Evolutionary conservation across 2,797 vertebrate genomes (phyloP).

Genomic region (Aplochiton taeniatus): DNA sequence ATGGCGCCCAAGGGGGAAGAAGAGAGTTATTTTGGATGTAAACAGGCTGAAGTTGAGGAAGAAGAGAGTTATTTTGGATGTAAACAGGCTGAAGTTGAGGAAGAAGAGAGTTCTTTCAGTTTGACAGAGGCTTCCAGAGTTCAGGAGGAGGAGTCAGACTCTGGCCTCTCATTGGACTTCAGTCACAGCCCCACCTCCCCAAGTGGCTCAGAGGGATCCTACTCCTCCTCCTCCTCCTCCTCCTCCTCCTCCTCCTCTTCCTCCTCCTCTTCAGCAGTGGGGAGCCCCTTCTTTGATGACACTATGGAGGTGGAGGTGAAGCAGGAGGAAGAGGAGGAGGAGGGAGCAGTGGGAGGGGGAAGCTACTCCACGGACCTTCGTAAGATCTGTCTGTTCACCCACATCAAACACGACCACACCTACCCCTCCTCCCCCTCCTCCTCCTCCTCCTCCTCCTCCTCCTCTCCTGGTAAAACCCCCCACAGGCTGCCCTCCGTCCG

Average conservation of each 20-base stretch:
- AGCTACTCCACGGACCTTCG: constrained; percentile 78
- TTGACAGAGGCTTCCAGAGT: too few species aligned
- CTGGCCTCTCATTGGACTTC: constrained; percentile 91
- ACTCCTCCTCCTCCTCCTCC: constrained; percentile 72
- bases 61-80: too few species aligned
- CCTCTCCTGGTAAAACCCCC: constrained; percentile 47
- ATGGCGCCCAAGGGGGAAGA: constrained; percentile 6
- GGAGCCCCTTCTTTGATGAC: constrained; percentile 30
- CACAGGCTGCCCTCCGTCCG: constrained; percentile 50
- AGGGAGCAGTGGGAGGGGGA: constrained; percentile 78
- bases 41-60: too few species aligned
- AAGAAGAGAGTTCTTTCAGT: constrained; percentile 26
- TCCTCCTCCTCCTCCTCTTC: constrained; percentile 76
- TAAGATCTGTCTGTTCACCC: constrained; percentile 69
- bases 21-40: not conserved
- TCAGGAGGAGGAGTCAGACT: constrained; percentile 87
- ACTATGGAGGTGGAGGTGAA: constrained; percentile 7
- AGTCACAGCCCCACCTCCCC: constrained; percentile 88
- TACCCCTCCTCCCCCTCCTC: constrained; percentile 64
- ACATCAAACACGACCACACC: constrained; percentile 91
- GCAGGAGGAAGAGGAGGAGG: constrained; percentile 30
- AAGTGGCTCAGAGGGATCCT: constrained; percentile 83
- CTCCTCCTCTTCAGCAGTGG: constrained; percentile 32
- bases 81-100: constrained; percentile 35
- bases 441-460: constrained; percentile 8